phyloP scores from a whole-genome alignment of 2,797 vertebrate species.

The Knipowitschia caucasica region DNA sequence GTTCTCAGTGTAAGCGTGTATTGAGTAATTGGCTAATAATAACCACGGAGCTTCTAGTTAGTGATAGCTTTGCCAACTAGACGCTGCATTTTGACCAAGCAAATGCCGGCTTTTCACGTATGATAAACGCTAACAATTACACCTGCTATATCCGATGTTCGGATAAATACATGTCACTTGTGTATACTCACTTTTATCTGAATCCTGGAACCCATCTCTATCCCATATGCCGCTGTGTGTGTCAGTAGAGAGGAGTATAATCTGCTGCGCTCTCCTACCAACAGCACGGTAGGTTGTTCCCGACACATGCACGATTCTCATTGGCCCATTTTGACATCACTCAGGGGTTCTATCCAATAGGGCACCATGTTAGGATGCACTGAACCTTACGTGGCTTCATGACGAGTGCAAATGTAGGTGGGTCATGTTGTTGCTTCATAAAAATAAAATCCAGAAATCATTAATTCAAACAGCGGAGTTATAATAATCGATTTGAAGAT shows the following conservation, averaged over 20 bases:
- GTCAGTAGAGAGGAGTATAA: not conserved
- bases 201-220: slow-evolving; percentile 32
- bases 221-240: slow-evolving; percentile 21
- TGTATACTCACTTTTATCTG: slow-evolving; percentile 52
- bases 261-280: slow-evolving; percentile 6
- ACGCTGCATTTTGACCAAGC: slow-evolving; percentile 21
- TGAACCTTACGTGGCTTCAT: slow-evolving; percentile 65
- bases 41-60: slow-evolving; percentile 23
- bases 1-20: not conserved
- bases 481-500: too few relatives aligned
- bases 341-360: not conserved
- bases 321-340: too few relatives aligned
- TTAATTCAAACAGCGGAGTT: not conserved
- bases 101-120: not conserved
- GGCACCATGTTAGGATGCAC: slow-evolving; percentile 58
- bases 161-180: not conserved
- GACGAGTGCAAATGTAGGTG: slow-evolving; percentile 40
- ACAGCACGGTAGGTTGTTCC: slow-evolving; percentile 3
- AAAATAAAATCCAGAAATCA: not conserved
- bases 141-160: not conserved
- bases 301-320: not conserved
- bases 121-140: not conserved
- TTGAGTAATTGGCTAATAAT: slow-evolving; percentile 20
- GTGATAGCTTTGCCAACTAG: slow-evolving; percentile 48
- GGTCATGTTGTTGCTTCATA: slow-evolving; percentile 20